These are phyloP conservation scores for Aphelocoma coerulescens DNA, from an alignment of 2,113 vertebrate species.

Conservation along the genomic window DNA sequence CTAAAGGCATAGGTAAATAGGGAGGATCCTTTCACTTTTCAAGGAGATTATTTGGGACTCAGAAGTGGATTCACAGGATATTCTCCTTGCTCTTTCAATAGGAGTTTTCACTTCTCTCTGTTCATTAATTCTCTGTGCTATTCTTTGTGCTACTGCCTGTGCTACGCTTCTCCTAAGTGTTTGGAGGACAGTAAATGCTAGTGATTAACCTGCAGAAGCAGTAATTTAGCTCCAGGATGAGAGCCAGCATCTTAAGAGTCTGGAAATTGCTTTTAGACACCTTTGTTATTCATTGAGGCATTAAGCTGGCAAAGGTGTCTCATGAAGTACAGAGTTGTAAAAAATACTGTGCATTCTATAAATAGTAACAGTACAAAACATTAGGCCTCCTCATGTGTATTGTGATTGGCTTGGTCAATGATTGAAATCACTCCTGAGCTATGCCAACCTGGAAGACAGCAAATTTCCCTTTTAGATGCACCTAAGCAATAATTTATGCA, in stretches of 20 bases:
- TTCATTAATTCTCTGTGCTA: constrained; percentile 41
- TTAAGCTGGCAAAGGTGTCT: neutral
- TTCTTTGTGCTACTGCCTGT: constrained; percentile 52
- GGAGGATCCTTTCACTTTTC: neutral
- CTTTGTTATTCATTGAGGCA: neutral
- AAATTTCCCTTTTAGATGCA: neutral
- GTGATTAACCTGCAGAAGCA: constrained; percentile 34
- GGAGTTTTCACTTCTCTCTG: constrained; percentile 42
- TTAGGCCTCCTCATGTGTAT: neutral
- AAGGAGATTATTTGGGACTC: neutral
- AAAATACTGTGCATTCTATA: neutral
- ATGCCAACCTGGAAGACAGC: neutral
- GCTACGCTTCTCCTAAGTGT: neutral
- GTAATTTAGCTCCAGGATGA: constrained; percentile 43
- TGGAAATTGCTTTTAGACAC: neutral
- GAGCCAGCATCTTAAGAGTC: neutral
- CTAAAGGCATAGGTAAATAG: neutral
- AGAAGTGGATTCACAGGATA: neutral
- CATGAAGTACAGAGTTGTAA: neutral
- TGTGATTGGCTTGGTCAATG: neutral
- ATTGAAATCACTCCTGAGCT: neutral
- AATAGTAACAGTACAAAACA: neutral
- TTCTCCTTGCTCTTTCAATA: constrained; percentile 25
- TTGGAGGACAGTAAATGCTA: constrained; percentile 26
- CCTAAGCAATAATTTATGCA: neutral